Percentiles rank a stretch among this genome's conserved stretches.
Evolutionary conservation across 2,888 invertebrate species (phyloP).

Genomic region (Ligdia adustata): DNA sequence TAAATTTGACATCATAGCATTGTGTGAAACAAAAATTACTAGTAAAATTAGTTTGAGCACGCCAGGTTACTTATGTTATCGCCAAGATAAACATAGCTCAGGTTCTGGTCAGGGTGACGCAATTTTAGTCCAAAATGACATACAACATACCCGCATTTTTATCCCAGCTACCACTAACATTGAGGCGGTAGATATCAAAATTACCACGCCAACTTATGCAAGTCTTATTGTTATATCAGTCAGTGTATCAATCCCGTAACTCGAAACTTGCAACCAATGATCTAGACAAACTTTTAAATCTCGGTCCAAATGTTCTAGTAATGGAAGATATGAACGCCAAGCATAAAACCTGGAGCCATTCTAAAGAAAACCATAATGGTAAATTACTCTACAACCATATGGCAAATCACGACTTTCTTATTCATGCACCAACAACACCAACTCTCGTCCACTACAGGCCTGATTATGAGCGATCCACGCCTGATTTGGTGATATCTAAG

Average conservation of each 20-base stretch:
- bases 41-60: not conserved
- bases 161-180: conserved; percentile 2
- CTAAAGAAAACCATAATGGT: not conserved
- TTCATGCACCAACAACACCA: conserved; percentile 1
- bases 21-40: conserved; percentile 15
- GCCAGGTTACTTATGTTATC: conserved; percentile 7
- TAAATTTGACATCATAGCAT: conserved; percentile 8
- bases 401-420: conserved; percentile 5
- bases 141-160: conserved; percentile 1
- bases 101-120: conserved; percentile 14
- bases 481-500: not conserved
- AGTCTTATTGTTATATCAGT: conserved; percentile 7
- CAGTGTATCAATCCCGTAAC: conserved; percentile 17
- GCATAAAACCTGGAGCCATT: conserved; percentile 12
- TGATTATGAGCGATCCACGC: conserved; percentile 1
- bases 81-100: conserved; percentile 6
- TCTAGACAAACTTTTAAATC: not conserved
- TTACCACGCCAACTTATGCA: not conserved
- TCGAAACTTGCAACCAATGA: not conserved
- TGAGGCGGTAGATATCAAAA: conserved; percentile 10
- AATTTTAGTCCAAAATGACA: conserved; percentile 5
- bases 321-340: too few species aligned
- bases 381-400: conserved; percentile 6
- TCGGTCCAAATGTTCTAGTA: not conserved
- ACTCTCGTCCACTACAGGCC: conserved; percentile 7